Conservation (phyloP, 2,888 invertebrate species). For the Scaptomyza parva region DNA sequence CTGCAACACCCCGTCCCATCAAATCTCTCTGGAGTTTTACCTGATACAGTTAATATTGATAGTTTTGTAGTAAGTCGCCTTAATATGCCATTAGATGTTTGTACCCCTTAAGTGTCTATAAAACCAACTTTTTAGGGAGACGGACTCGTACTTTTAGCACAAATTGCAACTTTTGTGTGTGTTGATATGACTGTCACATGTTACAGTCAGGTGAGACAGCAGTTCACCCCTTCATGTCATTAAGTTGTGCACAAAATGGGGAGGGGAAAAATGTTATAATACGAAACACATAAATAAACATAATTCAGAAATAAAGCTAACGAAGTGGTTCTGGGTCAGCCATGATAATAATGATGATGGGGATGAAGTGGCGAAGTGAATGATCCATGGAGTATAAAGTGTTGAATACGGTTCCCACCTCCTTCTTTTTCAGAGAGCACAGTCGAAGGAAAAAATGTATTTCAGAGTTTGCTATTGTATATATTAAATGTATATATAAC, state of each 20-base stretch:
- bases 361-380: constrained; percentile 16
- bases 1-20: too few species aligned
- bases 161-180: not conserved
- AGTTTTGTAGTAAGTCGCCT: too few species aligned
- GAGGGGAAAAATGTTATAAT: constrained; percentile 31
- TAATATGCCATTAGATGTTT: too few species aligned
- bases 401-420: not conserved
- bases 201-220: not conserved
- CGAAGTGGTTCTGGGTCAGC: constrained; percentile 15
- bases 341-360: constrained; percentile 8
- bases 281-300: constrained; percentile 63
- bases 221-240: constrained; percentile 22
- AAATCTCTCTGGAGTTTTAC: too few species aligned
- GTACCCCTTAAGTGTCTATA: too few species aligned
- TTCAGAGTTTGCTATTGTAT: too few species aligned
- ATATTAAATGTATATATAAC: too few species aligned
- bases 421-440: too few species aligned
- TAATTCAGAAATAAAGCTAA: constrained; percentile 55
- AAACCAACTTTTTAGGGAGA: not conserved
- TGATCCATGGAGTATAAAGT: constrained; percentile 21
- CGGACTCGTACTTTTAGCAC: too few species aligned
- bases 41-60: too few species aligned
- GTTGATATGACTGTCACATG: constrained; percentile 6
- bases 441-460: too few species aligned
- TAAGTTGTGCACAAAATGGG: constrained; percentile 2